Conservation (phyloP, 2,797 vertebrate genomes). For the Rhinogobio ventralis region DNA sequence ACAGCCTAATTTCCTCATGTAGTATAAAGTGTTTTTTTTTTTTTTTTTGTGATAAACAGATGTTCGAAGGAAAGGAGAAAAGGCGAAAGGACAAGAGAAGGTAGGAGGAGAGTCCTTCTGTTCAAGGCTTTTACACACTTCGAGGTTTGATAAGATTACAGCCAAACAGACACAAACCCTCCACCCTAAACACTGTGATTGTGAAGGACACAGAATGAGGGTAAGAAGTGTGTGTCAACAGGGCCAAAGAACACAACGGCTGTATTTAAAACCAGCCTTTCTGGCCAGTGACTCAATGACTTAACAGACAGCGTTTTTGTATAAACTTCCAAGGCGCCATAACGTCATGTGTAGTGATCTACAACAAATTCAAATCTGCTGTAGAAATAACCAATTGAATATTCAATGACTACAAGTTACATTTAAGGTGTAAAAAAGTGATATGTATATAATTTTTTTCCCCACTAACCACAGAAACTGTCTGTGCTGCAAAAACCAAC, state of each 20-base stretch:
- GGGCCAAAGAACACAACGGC: neutral
- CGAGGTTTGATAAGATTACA: slow-evolving; percentile 49
- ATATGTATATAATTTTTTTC: neutral
- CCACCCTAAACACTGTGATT: slow-evolving; percentile 18
- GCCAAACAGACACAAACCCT: slow-evolving; percentile 21
- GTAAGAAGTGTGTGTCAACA: slow-evolving; percentile 14
- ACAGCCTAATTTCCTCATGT: neutral
- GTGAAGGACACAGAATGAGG: slow-evolving; percentile 3
- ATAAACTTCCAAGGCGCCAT: neutral
- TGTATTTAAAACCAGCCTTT: neutral
- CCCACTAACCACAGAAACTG: neutral
- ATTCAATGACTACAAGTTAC: neutral
- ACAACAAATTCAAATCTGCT: neutral
- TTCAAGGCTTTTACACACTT: slow-evolving; percentile 27
- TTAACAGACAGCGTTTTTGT: neutral
- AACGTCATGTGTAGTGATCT: neutral
- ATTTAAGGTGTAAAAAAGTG: neutral
- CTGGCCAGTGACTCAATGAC: neutral
- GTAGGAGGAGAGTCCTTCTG: neutral
- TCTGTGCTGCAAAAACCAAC: neutral
- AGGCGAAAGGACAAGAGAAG: neutral
- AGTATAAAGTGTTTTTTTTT: neutral
- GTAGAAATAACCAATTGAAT: neutral
- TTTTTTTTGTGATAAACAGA: slow-evolving; percentile 4
- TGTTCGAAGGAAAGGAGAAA: neutral